A percentile compares a stretch with the other conserved stretches of the same genome.
phyloP scores from a whole-genome alignment of 2,797 vertebrate genomes.

The Artibeus lituratus region DNA sequence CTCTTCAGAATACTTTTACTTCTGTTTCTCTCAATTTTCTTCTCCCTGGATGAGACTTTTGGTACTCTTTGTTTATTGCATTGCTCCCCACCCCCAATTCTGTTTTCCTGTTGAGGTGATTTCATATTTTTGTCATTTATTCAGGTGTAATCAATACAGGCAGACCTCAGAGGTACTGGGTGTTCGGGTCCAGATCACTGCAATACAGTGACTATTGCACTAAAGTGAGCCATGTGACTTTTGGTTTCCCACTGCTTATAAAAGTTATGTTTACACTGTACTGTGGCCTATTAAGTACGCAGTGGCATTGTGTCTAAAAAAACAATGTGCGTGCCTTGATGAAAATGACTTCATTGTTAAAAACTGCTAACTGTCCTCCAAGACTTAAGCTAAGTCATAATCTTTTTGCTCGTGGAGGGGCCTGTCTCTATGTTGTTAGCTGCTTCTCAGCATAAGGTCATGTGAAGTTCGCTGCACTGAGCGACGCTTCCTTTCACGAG shows the following conservation, averaged over 20 bases:
- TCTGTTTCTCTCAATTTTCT: not conserved
- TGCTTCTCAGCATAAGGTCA: not conserved
- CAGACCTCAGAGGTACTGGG: not conserved
- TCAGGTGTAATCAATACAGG: not conserved
- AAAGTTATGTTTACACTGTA: not conserved
- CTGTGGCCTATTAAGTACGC: not conserved
- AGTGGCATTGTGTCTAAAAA: not conserved
- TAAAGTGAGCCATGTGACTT: not conserved
- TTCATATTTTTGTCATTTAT: not conserved
- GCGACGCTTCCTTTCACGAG: not conserved
- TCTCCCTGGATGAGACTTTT: not conserved
- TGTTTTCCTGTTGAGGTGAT: not conserved
- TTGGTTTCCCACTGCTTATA: not conserved
- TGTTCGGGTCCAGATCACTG: not conserved
- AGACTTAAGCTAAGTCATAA: not conserved
- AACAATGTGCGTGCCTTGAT: not conserved
- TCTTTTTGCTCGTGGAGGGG: not conserved
- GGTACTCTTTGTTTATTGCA: not conserved
- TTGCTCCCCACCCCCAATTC: not conserved
- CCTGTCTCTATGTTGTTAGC: not conserved
- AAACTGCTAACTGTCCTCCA: not conserved
- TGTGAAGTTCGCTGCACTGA: not conserved
- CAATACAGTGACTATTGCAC: not conserved
- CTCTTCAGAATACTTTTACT: not conserved
- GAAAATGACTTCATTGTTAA: not conserved